These are phyloP conservation scores for Gymnarchus niloticus DNA, from an alignment of 2,113 vertebrate genomes.

Conservation along the genomic window DNA sequence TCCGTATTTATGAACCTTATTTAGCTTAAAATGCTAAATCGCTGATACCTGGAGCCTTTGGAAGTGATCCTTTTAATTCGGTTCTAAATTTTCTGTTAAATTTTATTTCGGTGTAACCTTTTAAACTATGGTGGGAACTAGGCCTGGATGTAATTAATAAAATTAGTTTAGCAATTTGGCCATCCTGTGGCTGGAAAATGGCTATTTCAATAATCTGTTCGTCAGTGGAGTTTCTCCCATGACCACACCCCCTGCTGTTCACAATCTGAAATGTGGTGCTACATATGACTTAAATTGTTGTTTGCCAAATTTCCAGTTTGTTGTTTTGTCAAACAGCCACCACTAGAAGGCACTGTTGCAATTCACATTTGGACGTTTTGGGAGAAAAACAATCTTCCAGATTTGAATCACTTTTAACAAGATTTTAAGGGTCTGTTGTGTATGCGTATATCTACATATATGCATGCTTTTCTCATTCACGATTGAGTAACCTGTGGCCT, in stretches of 20 bases:
- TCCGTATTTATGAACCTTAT: background rate
- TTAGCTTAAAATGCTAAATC: background rate
- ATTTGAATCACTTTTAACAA: conserved; percentile 1
- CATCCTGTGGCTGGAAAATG: background rate
- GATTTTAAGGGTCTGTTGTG: background rate
- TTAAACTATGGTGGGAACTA: background rate
- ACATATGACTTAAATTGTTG: background rate
- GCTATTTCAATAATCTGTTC: conserved; percentile 27
- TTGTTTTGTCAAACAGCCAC: background rate
- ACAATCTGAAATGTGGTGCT: background rate
- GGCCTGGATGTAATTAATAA: background rate
- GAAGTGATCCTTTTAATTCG: background rate
- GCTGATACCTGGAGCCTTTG: background rate
- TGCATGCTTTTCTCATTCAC: background rate
- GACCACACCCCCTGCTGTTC: background rate
- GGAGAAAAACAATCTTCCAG: background rate
- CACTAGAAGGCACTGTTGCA: conserved; percentile 32
- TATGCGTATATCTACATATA: conserved; percentile 16
- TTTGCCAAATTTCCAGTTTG: background rate
- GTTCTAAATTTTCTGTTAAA: background rate
- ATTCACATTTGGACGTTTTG: background rate
- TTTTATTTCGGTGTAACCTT: background rate
- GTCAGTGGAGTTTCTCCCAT: conserved; percentile 23
- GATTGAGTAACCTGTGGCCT: background rate
- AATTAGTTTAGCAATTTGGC: background rate